A percentile compares a stretch with the other conserved stretches of the same genome.
These are phyloP conservation scores for Cirrhinus molitorella DNA, from an alignment of 2,797 vertebrate genomes.

Conservation along the genomic window DNA sequence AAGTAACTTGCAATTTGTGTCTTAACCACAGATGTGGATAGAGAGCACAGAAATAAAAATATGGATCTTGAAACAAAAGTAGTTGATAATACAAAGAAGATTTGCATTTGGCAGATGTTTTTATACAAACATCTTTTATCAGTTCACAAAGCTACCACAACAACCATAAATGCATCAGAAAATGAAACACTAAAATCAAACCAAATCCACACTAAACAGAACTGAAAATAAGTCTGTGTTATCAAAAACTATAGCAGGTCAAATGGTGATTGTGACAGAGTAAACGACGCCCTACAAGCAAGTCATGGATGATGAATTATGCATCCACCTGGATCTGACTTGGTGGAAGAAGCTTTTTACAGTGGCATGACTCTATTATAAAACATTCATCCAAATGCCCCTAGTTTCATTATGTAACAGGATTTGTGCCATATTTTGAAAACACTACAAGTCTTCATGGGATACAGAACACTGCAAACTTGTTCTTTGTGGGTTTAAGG, in stretches of 20 bases:
- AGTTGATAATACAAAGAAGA: too few species aligned
- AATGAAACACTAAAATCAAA: neutral
- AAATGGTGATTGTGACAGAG: neutral
- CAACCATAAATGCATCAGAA: neutral
- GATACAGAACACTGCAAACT: neutral
- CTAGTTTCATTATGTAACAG: conserved; percentile 21
- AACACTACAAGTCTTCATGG: neutral
- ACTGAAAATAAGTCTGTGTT: neutral
- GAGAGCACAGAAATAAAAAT: neutral
- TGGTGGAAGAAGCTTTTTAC: neutral
- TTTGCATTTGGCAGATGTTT: neutral
- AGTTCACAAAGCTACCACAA: neutral
- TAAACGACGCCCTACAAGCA: neutral
- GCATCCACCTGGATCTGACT: conserved; percentile 1
- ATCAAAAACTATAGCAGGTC: neutral
- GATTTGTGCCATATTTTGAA: conserved; percentile 25
- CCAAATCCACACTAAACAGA: neutral
- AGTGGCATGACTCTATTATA: conserved; percentile 18
- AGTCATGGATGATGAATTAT: conserved; percentile 13
- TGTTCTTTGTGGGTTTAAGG: neutral
- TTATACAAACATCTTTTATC: neutral
- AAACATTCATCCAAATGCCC: conserved; percentile 34
- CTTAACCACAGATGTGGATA: neutral
- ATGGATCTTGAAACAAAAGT: neutral
- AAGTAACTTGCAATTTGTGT: neutral